phyloP scores from a whole-genome alignment of 1,140 invertebrate species.

The Lamellibrachia luymesi region DNA sequence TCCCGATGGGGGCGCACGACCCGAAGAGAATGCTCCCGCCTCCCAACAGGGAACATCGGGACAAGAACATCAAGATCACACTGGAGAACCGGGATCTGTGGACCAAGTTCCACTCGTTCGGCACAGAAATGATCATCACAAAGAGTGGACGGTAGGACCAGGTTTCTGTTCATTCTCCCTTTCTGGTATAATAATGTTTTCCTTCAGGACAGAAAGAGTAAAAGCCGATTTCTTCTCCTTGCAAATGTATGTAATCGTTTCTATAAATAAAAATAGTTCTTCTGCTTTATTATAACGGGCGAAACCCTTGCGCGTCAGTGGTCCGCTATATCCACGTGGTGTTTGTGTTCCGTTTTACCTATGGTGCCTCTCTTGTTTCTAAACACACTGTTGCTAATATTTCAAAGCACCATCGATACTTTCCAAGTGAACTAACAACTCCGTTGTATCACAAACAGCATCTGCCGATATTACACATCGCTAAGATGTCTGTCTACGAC shows the following conservation, averaged over 20 bases:
- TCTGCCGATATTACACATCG: neutral
- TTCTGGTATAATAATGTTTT: neutral
- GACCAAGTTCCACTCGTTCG: constrained; percentile 97
- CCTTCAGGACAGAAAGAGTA: neutral
- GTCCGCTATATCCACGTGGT: neutral
- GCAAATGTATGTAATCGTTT: neutral
- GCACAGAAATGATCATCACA: constrained; percentile 99
- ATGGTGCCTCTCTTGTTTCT: neutral
- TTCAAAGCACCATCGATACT: neutral
- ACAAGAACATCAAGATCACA: constrained; percentile 72
- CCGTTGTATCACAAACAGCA: neutral
- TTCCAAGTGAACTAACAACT: neutral
- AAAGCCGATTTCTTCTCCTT: neutral
- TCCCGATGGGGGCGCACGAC: constrained; percentile 13
- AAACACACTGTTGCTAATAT: neutral
- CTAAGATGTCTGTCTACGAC: too few relatives aligned
- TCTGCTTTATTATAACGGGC: neutral
- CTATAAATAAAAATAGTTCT: neutral
- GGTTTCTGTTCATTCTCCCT: neutral
- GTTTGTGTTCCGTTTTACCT: neutral
- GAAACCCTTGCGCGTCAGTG: neutral
- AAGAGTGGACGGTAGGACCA: constrained; percentile 90
- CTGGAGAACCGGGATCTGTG: constrained; percentile 96
- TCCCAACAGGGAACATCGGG: constrained; percentile 11
- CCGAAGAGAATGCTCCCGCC: constrained; percentile 17